A percentile compares a stretch with the other conserved stretches of the same genome.
Conservation (phyloP, 2,888 invertebrate genomes). For the Machimus rusticus region DNA sequence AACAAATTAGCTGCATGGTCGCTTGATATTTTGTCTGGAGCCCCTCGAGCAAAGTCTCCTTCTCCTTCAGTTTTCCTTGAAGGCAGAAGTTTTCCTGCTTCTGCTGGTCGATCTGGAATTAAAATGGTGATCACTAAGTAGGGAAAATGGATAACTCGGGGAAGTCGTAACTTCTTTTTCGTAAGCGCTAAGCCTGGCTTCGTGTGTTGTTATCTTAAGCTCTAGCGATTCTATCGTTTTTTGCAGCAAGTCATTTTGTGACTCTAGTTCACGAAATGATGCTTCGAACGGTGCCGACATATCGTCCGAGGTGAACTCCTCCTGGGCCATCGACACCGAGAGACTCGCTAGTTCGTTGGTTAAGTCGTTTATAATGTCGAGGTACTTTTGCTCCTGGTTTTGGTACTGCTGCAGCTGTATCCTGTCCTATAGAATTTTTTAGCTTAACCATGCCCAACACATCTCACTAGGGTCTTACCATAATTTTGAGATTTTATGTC, state of each 20-base stretch:
- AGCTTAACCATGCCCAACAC: background rate
- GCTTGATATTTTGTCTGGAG: conserved; percentile 23
- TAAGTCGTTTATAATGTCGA: conserved; percentile 59
- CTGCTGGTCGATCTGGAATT: conserved; percentile 36
- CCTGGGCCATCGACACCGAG: conserved; percentile 56
- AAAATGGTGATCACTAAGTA: background rate
- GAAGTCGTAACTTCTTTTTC: conserved; percentile 41
- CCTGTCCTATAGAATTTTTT: background rate
- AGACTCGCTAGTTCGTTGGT: conserved; percentile 57
- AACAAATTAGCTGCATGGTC: background rate
- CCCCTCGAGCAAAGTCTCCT: conserved; percentile 35
- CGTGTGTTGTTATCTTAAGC: background rate
- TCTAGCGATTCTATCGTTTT: conserved; percentile 50
- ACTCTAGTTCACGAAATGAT: conserved; percentile 52
- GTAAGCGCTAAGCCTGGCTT: conserved; percentile 15
- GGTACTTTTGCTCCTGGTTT: conserved; percentile 51
- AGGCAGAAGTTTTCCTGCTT: conserved; percentile 10
- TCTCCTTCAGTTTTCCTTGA: conserved; percentile 4
- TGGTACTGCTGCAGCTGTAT: conserved; percentile 17
- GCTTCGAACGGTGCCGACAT: conserved; percentile 48
- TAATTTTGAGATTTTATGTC: background rate
- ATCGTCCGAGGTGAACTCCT: conserved; percentile 48
- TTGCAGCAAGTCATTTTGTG: conserved; percentile 54
- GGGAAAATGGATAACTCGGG: background rate
- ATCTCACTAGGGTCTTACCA: background rate